Conservation (phyloP, 92 coral and sea anemone species). For the Scolanthus callimorphus region DNA sequence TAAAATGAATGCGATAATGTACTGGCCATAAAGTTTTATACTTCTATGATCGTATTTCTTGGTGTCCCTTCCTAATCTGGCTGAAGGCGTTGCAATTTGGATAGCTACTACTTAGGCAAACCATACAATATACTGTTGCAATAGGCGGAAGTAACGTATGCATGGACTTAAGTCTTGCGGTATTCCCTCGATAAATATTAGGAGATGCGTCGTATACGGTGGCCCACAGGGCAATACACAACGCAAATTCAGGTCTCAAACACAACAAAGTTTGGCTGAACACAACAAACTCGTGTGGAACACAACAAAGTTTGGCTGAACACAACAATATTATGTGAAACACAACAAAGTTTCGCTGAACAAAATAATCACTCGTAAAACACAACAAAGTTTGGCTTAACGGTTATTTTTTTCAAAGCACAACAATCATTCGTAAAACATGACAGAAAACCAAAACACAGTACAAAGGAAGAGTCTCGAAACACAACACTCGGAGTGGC, state of each 20-base stretch:
- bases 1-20: too few species aligned
- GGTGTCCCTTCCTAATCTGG: too few species aligned
- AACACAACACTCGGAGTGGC: background rate
- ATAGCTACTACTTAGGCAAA: too few species aligned
- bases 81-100: too few species aligned
- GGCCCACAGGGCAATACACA: background rate
- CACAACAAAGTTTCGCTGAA: background rate
- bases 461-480: background rate
- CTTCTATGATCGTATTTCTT: too few species aligned
- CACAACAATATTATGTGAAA: background rate
- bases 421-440: background rate
- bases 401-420: background rate
- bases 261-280: background rate
- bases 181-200: too few species aligned
- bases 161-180: too few species aligned
- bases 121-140: too few species aligned
- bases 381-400: background rate
- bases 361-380: background rate
- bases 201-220: too few species aligned
- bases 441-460: background rate
- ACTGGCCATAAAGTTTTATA: too few species aligned
- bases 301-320: background rate
- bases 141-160: too few species aligned
- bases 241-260: background rate
- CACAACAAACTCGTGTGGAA: background rate